Conservation (phyloP, 2,113 vertebrate species). For the Odocoileus hemionus region DNA sequence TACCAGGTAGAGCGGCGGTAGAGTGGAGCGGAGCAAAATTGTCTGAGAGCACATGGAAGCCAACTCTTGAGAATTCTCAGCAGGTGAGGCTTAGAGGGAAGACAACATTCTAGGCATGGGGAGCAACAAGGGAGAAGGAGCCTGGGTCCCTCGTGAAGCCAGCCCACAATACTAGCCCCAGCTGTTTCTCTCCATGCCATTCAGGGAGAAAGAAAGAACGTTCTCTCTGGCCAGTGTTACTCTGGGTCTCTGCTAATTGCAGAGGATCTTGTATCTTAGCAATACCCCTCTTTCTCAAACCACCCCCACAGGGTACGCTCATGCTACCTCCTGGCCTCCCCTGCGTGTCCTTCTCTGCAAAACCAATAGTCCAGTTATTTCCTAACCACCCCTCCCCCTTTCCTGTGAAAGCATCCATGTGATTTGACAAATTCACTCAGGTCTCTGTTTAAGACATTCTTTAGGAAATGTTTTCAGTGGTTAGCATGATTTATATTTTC, state of each 20-base stretch:
- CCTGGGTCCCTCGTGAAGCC: not conserved
- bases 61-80: not conserved
- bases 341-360: not conserved
- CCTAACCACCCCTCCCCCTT: not conserved
- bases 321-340: not conserved
- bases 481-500: not conserved
- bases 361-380: not conserved
- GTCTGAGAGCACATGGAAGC: not conserved
- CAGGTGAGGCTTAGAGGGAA: not conserved
- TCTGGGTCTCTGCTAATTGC: not conserved
- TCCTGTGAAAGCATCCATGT: not conserved
- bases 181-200: not conserved
- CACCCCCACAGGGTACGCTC: not conserved
- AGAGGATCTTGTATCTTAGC: not conserved
- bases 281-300: not conserved
- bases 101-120: accelerated
- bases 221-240: not conserved
- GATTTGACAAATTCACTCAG: not conserved
- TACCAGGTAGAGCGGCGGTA: not conserved
- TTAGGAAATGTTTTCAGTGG: not conserved
- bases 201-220: not conserved
- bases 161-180: not conserved
- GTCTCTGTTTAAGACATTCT: not conserved
- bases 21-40: not conserved
- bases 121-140: not conserved